Conservation (phyloP, 2,113 vertebrate genomes). For the Eulemur macaco region DNA sequence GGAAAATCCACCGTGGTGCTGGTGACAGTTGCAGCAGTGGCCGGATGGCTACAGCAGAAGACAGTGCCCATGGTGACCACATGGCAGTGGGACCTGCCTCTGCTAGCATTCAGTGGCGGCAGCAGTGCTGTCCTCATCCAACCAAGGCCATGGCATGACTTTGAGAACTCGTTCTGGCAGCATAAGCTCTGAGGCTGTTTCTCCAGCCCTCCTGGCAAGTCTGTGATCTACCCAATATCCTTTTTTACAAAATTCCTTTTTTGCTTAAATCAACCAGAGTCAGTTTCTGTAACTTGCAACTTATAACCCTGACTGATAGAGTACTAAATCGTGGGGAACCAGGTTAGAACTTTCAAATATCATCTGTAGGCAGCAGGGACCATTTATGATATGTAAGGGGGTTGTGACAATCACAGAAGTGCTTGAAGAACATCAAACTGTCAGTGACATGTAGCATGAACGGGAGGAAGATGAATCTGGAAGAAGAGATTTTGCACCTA, state of each 20-base stretch:
- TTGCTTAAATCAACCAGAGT: conserved; percentile 28
- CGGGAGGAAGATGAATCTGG: not conserved
- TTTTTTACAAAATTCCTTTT: not conserved
- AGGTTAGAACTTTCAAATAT: conserved; percentile 33
- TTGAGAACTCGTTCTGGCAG: not conserved
- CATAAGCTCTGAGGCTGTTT: not conserved
- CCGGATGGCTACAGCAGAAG: not conserved
- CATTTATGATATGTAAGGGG: not conserved
- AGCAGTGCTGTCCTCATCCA: not conserved
- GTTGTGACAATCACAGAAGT: not conserved
- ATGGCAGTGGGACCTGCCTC: not conserved
- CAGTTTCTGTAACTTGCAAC: not conserved
- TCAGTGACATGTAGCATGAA: not conserved
- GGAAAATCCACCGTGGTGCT: not conserved
- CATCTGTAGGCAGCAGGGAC: conserved; percentile 24
- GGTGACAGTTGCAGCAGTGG: not conserved
- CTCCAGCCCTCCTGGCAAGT: not conserved
- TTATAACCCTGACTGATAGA: not conserved
- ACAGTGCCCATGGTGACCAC: too few species aligned
- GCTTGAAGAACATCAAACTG: not conserved
- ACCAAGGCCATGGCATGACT: not conserved
- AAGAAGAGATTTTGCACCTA: not conserved
- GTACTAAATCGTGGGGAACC: not conserved
- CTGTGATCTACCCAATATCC: not conserved
- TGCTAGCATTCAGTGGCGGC: not conserved